Evolutionary conservation across 2,797 vertebrate species (phyloP), one percentile per base, ranked within the genome.

Genomic region (Pipistrellus pipistrellus): DNA sequence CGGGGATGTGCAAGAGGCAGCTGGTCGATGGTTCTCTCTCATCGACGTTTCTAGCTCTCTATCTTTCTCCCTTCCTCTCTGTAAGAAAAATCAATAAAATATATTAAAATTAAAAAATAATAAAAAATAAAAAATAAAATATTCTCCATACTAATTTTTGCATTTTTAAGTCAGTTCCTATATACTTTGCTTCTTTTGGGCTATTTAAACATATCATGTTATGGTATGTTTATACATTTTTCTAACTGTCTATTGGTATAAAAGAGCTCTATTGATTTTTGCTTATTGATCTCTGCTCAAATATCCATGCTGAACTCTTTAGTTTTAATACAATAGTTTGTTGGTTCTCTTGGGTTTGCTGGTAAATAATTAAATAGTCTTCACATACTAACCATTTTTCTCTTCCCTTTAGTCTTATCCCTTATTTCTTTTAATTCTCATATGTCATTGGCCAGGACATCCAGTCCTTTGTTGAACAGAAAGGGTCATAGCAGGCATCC

Each of bases 341-440:
- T 69, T 86, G 82, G 25, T 87, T 95, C 59, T 95, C 53, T 85
- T 55, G 23, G 10, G 15, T 38, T 53, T 90, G 35, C 55, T 68
- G 5, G 27, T 92, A 93, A 57, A 55, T 68, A 94, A 76, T 94
- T 88, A 96, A 93, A 81, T 92, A 59, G 35, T 87, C 48, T 73
- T 38, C 11, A 90, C 53, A 75, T 46, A 93, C 73, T 85, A 72
- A 91, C 23, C 62, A 51, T 85, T 92, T 30, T 3, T 73, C 68
- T 93, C 86, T 89, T 87, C 59, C 62, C 55, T 48, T 77, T 27
- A 32, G 4, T 76, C 51, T 77, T 81, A 32, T 48, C 55, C 86
- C 48, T 94, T 75, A 81, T 95, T 96, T 89, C 62, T 95, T 91
- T 91, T 41, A 59, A 27, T 77, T 92, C 76, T 96, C 55, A 57